Evolutionary conservation across 2,113 vertebrate species (phyloP), one percentile per base, ranked within the genome.

Genomic region (Percina caprodes): DNA sequence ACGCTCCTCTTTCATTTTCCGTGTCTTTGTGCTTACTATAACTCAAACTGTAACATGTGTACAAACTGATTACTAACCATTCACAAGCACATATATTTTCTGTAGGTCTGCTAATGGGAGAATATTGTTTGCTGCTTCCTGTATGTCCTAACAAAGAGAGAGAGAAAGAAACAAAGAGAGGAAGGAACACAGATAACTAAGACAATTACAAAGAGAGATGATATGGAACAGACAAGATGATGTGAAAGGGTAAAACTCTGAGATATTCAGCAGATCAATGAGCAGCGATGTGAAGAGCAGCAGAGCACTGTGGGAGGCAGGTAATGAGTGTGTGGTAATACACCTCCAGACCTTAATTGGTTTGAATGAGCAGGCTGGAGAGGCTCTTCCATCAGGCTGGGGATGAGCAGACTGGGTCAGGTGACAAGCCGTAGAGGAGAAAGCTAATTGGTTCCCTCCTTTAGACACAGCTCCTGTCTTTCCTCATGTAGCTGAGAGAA

Each of bases 281-380:
- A 86, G 70, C 86, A 77, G 79, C 10, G 54, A 68, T 86, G 48
- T 78, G 55, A 77, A 70, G 79, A 82, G 79, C 74, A 82, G 66
- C 74, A 72, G 72, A 82, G 80, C 63, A 62, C 75, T 72, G 79
- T 86, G 89, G 84, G 69, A 85, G 76, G 79, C 79, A 85, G 82
- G 85, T 91, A 88, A 92, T 94, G 88, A 93, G 77, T 78, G 73
- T 82, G 83, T 84, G 83, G 79, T 92, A 87, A 92, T 88, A 74
- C 89, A 91, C 84, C 82, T 88, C 82, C 82, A 84, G 81, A 79
- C 75, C 82, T 70, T 92, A 93, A 92, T 93, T 91, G 90, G 87
- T 90, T 88, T 87, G 87, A 92, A 93, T 81, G 89, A 81, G 87
- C 75, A 51, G 83, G 51, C 84, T 90, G 82, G 80, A 88, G 90